Evolutionary conservation across 2,113 vertebrate species (phyloP).

Genomic region (Ranitomeya imitator): DNA sequence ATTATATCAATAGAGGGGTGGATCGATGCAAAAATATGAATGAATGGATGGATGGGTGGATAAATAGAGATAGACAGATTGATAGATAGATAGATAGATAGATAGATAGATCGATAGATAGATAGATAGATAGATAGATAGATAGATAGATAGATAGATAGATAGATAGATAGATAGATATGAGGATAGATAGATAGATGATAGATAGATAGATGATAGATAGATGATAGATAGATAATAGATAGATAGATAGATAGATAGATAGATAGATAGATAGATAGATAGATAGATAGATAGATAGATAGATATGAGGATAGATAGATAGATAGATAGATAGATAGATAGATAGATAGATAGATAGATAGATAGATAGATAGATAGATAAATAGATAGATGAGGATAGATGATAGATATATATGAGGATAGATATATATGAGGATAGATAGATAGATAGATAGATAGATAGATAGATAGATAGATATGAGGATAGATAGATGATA

Average conservation of each 20-base stretch:
- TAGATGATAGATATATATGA: not conserved
- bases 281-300: not conserved
- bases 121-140: not conserved
- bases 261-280: not conserved
- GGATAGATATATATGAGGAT: not conserved
- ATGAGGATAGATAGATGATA: no score
- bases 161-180: not conserved
- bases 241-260: not conserved
- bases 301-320: not conserved
- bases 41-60: not conserved
- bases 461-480: no score
- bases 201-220: no score
- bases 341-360: not conserved
- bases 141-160: not conserved
- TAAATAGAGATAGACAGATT: not conserved
- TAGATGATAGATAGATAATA: no score
- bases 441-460: not conserved
- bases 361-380: not conserved
- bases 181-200: not conserved
- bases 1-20: not conserved
- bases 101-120: not conserved
- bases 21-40: no score
- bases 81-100: constrained; percentile 11
- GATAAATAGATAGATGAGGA: not conserved
- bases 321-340: not conserved